These are phyloP conservation scores for Hyles vespertilio DNA, from an alignment of 1,140 invertebrate species.

Conservation along the genomic window DNA sequence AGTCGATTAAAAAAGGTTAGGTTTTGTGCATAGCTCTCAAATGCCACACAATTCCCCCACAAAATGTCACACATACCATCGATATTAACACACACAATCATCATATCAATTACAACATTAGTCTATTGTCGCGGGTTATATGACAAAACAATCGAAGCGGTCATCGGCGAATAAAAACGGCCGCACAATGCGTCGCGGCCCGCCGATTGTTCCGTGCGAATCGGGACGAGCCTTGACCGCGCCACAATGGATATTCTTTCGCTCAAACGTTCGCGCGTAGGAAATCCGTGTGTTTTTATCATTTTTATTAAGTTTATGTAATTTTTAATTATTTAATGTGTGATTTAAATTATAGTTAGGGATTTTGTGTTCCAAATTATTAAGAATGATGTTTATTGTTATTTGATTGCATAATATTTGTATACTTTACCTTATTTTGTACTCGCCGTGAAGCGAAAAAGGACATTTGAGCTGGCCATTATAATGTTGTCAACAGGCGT, in stretches of 20 bases:
- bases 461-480: too few relatives aligned
- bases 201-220: slow-evolving; percentile 31
- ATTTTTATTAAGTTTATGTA: too few relatives aligned
- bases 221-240: slow-evolving; percentile 32
- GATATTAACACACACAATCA: neutral
- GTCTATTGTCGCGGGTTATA: neutral
- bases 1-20: too few relatives aligned
- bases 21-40: too few relatives aligned
- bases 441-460: too few relatives aligned
- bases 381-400: too few relatives aligned
- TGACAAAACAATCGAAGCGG: slow-evolving; percentile 27
- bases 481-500: too few relatives aligned
- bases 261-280: neutral
- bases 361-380: too few relatives aligned
- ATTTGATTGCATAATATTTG: too few relatives aligned
- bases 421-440: too few relatives aligned
- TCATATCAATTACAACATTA: slow-evolving; percentile 1
- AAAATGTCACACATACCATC: neutral
- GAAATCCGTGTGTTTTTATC: slow-evolving; percentile 4
- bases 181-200: slow-evolving; percentile 7
- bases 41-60: neutral
- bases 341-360: too few relatives aligned
- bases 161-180: slow-evolving; percentile 22
- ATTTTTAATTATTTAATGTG: too few relatives aligned
- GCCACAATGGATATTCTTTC: slow-evolving; percentile 17